Percentiles rank a stretch among this genome's conserved stretches.
phyloP scores from a whole-genome alignment of 2,888 invertebrate species.

The Eupeodes latifasciatus region DNA sequence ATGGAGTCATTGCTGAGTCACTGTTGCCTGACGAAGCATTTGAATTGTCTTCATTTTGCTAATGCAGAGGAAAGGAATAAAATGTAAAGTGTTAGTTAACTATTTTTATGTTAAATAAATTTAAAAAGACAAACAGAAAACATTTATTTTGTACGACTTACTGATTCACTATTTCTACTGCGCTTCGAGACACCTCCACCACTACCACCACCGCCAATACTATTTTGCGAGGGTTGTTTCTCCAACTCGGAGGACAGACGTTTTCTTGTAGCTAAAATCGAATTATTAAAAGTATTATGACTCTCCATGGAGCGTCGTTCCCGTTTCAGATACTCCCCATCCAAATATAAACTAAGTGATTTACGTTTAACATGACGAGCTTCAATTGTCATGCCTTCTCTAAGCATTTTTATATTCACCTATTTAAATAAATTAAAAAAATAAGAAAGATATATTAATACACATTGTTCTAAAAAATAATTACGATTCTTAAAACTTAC shows the following conservation, averaged over 20 bases:
- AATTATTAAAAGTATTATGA: constrained; percentile 82
- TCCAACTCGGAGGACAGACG: constrained; percentile 83
- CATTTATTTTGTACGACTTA: constrained; percentile 75
- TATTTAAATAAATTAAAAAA: constrained; percentile 79
- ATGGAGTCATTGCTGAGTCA: constrained; percentile 79
- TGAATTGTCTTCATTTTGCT: constrained; percentile 82
- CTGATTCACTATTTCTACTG: constrained; percentile 82
- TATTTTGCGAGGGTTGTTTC: constrained; percentile 78
- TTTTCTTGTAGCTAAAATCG: constrained; percentile 82
- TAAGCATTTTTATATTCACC: constrained; percentile 87
- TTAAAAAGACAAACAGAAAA: background rate
- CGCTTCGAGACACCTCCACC: constrained; percentile 66
- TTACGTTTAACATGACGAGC: constrained; percentile 94
- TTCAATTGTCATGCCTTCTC: constrained; percentile 92
- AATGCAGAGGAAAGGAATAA: background rate
- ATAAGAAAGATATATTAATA: background rate
- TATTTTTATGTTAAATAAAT: background rate
- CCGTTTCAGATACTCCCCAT: constrained; percentile 88
- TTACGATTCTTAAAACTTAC: constrained; percentile 82
- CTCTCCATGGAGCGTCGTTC: constrained; percentile 88
- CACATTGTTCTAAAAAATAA: background rate
- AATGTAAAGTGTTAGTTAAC: background rate
- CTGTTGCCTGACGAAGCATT: constrained; percentile 81
- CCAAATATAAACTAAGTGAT: constrained; percentile 90
- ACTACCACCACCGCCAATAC: constrained; percentile 60